Conservation (phyloP, 2,888 invertebrate species). For the Melanargia galathea region DNA sequence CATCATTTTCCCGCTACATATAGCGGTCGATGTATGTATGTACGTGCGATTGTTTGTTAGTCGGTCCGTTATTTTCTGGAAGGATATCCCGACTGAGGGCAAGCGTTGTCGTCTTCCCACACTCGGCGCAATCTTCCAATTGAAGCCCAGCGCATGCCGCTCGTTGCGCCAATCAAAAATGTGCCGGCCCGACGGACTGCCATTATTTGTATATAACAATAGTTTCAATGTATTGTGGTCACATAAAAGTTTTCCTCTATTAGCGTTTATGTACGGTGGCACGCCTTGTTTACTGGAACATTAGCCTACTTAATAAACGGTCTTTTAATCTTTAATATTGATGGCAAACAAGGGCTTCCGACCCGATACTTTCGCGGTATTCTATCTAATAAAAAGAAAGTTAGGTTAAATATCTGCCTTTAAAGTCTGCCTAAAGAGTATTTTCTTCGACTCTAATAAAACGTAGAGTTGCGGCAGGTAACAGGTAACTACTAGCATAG, state of each 20-base stretch:
- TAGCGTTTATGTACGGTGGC: neutral
- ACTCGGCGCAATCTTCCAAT: constrained; percentile 76
- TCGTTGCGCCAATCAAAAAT: constrained; percentile 80
- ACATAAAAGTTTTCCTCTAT: constrained; percentile 18
- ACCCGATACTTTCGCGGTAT: too few relatives aligned
- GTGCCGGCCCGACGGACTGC: constrained; percentile 53
- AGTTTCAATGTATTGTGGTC: constrained; percentile 21
- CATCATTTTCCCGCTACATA: constrained; percentile 11
- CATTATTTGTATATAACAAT: constrained; percentile 37
- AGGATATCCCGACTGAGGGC: constrained; percentile 78
- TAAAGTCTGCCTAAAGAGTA: too few relatives aligned
- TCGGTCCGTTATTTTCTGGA: constrained; percentile 71
- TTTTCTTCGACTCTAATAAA: too few relatives aligned
- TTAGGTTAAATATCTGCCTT: too few relatives aligned
- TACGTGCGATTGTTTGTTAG: constrained; percentile 52
- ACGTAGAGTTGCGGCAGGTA: too few relatives aligned
- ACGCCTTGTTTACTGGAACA: constrained; percentile 1
- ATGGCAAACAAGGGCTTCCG: too few relatives aligned
- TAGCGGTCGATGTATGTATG: constrained; percentile 47
- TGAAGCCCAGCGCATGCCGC: constrained; percentile 68
- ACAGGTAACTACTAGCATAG: too few relatives aligned
- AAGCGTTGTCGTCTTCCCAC: constrained; percentile 76
- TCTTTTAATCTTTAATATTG: neutral
- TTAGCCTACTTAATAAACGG: constrained; percentile 7
- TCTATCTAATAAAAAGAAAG: too few relatives aligned